Evolutionary conservation across 2,888 invertebrate genomes (phyloP).

Genomic region (Syrista parreyssii): DNA sequence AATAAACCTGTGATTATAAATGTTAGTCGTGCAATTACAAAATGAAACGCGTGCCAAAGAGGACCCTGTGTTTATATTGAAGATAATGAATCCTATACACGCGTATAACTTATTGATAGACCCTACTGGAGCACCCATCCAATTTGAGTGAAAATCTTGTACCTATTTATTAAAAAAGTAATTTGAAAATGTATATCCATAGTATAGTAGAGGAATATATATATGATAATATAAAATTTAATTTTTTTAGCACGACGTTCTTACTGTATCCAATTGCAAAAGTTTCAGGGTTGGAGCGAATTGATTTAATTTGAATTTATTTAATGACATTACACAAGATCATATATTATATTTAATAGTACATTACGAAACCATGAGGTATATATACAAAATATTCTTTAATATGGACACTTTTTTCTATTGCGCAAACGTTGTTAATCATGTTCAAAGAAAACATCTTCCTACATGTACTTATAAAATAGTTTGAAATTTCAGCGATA

Average conservation of each 20-base stretch:
- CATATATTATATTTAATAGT: neutral
- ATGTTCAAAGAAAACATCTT: neutral
- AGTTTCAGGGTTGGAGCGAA: neutral
- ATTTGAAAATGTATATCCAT: neutral
- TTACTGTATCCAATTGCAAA: neutral
- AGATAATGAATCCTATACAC: neutral
- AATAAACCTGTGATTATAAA: neutral
- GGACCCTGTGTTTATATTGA: neutral
- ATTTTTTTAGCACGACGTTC: constrained; percentile 4
- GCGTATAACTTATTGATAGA: neutral
- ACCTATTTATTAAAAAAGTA: constrained; percentile 1
- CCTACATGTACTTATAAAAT: neutral
- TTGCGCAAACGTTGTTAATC: neutral
- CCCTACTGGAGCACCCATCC: neutral
- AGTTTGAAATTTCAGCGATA: neutral
- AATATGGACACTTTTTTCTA: neutral
- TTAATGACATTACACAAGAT: neutral
- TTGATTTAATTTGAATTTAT: neutral
- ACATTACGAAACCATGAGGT: neutral
- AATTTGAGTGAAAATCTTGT: neutral
- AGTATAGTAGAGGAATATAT: constrained; percentile 4
- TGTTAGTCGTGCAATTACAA: neutral
- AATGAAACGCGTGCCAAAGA: neutral
- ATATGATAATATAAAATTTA: constrained; percentile 6
- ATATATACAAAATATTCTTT: neutral